Base-by-base conservation (phyloP, 2,113 vertebrate species). In the Charina bottae region DNA sequence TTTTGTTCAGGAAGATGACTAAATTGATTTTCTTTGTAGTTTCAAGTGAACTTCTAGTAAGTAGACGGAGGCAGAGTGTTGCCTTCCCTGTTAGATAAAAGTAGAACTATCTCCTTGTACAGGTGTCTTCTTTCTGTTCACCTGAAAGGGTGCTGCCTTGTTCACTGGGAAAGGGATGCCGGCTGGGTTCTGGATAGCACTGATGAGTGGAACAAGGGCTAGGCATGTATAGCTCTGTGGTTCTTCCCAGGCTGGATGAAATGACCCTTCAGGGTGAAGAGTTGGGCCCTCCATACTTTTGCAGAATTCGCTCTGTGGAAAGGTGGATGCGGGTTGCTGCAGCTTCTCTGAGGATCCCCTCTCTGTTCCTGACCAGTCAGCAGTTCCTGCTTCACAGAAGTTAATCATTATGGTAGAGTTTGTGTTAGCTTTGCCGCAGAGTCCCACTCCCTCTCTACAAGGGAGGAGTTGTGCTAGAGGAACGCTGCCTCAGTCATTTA, bases 401-500 rank as follows among this genome's bases (percentile, higher is more conserved):
- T 87, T 87, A 55, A 72, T 91, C 60, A 42, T 87, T 91, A 56
- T 0, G 49, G n/a, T 53, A 24, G 49, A 24, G 59, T 55, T 54
- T 53, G 58, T 33, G 58, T 62, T 33, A 12, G 83, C 59, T 85
- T 19, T 54, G 90, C 90, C 17, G n/a, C 84, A 19, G 21, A 26
- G 53, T 28, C 68, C 78, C 78, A 23, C 85, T 87, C 85, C 86
- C 19, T 46, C 60, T 83, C 58, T 58, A 5, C 24, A 23, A 58
- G 62, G 85, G 90, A 90, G 89, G 72, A 62, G 89, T 4, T 28
- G 90, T 86, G 56, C 60, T 88, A 37, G 33, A 78, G 72, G 72
- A 58, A n/a, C 49, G 89, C 78, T 53, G 10, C 83, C 84, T 37
- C 46, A 17, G 49, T 56, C 84, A 8, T 85, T 33, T 17, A 24